phyloP scores from a whole-genome alignment of 2,797 vertebrate genomes.

The Crossoptilon crossoptilon region DNA sequence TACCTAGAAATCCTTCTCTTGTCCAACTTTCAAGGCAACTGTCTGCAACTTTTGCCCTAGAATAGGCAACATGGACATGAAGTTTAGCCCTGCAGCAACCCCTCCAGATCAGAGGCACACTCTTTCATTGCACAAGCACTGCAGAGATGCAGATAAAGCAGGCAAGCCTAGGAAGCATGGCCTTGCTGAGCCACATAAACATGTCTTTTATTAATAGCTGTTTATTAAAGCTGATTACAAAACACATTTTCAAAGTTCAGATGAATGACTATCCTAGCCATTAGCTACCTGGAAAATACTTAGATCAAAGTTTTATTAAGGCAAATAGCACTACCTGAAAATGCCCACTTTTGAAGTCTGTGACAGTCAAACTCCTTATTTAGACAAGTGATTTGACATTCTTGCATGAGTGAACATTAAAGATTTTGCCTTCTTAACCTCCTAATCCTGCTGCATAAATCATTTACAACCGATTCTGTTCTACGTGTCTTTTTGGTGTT shows the following conservation, averaged over 20 bases:
- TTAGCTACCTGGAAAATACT: slow-evolving; percentile 45
- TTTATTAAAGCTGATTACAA: slow-evolving; percentile 67
- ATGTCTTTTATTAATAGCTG: slow-evolving; percentile 41
- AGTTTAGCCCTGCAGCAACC: slow-evolving; percentile 47
- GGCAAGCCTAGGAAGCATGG: not conserved
- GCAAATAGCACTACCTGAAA: slow-evolving; percentile 63
- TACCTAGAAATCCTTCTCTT: not conserved
- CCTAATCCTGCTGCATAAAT: slow-evolving; percentile 75
- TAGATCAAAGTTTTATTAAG: slow-evolving; percentile 69
- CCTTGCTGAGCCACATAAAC: slow-evolving; percentile 16
- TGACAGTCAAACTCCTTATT: slow-evolving; percentile 76
- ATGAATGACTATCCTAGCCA: slow-evolving; percentile 32
- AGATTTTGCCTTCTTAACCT: slow-evolving; percentile 80
- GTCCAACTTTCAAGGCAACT: not conserved
- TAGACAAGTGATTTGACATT: slow-evolving; percentile 75
- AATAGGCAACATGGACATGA: not conserved
- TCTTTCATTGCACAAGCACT: not conserved
- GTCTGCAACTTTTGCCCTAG: not conserved
- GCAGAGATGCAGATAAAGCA: slow-evolving; percentile 23
- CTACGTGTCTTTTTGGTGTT: slow-evolving; percentile 67
- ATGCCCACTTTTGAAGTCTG: slow-evolving; percentile 75
- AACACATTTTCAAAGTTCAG: slow-evolving; percentile 61
- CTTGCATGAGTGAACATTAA: slow-evolving; percentile 72
- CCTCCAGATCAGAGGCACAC: not conserved
- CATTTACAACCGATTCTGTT: slow-evolving; percentile 74